Base-by-base conservation (phyloP, 2,888 invertebrate genomes). In the Troglohyphantes excavatus region DNA sequence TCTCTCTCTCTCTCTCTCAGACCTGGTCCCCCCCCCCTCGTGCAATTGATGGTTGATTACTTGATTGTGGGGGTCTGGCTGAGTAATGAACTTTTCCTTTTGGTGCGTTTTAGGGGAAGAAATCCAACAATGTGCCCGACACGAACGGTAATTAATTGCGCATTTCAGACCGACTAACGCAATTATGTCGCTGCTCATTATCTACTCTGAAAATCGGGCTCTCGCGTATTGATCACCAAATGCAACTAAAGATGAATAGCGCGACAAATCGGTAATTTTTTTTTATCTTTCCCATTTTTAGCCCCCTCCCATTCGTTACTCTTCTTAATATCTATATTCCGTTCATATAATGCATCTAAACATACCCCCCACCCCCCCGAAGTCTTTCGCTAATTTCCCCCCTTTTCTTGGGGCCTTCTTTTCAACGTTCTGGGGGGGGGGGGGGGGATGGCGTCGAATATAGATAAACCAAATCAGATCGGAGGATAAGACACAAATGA, bases 11-110 rank as follows among this genome's bases (percentile, higher is more conserved):
- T n/a, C 59, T n/a, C 63, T 17, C 68, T 23, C 21, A 21, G 59
- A 63, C 76, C 82, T 27, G 75, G 82, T 19, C 73, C 43, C 46
- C 19, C 33, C 27, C 73, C 27, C 17, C n/a, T 11, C 7, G 43
- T 89, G 90, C 90, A 90, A 90, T 90, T 90, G 90, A 90, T 90
- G 90, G 90, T 84, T 84, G 90, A 90, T 90, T 84, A 90, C 90
- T 84, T 90, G 90, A 90, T 90, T 90, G 84, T 84, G 84, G 90
- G 53, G 84, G 90, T 84, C 63, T 84, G 90, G 53, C 73, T 90
- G 90, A 90, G 79, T 90, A 90, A 90, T 90, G 90, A 90, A 90
- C 84, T 90, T 90, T 90, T 83, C 84, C 79, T 84, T 90, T 90
- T 90, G 78, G 78, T 78, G 46, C 68, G 29, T 68, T 84, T 53